Evolutionary conservation across 2,888 invertebrate genomes (phyloP), one percentile per base, ranked within the genome.

Genomic region (Embidobia sp.): DNA sequence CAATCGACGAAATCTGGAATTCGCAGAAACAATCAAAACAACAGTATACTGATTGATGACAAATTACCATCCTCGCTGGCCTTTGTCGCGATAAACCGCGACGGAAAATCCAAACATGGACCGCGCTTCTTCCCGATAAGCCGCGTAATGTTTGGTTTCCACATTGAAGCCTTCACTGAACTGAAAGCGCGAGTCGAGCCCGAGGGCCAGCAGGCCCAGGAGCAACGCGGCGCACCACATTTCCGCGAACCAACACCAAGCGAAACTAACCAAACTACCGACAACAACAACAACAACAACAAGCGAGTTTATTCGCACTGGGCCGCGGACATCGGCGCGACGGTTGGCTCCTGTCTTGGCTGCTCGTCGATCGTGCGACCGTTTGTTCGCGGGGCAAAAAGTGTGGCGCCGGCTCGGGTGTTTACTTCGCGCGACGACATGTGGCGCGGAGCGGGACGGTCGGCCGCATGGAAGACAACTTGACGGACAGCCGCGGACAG

Each of bases 61-160:
- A 49, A 63, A 33, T 79, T 55, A 79, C 88, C 87, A 87, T 73
- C 88, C 88, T 10, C 85, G 85, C 37, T 81, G 77, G 19, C 63
- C 64, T 22, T 44, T 76, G 75, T 88, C 88, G 16, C 87, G 84
- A 79, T 88, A 87, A 59, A 84, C 84, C 7, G 88, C 85, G 15
- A 89, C 88, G 0, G 89, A 84, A 67, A 87, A 89, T 35, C 89
- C 89, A 57, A 89, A 89, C 89, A 89, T 89, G 42, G 86, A 88
- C 8, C 53, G 57, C 0, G 19, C 53, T 7, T 66, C 77, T 29
- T 86, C 85, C 69, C 76, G 82, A 64, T 88, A 88, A 66, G 85
- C 79, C 13, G 89, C 83, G 46, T 86, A 88, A 53, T 89, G 85
- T 66, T 81, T 85, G 11, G 87, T 86, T 74, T 89, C 89, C 35